Percentiles rank a stretch among this genome's conserved stretches.
Conservation (phyloP, 2,113 vertebrate genomes). For the Nycticebus coucang region DNA sequence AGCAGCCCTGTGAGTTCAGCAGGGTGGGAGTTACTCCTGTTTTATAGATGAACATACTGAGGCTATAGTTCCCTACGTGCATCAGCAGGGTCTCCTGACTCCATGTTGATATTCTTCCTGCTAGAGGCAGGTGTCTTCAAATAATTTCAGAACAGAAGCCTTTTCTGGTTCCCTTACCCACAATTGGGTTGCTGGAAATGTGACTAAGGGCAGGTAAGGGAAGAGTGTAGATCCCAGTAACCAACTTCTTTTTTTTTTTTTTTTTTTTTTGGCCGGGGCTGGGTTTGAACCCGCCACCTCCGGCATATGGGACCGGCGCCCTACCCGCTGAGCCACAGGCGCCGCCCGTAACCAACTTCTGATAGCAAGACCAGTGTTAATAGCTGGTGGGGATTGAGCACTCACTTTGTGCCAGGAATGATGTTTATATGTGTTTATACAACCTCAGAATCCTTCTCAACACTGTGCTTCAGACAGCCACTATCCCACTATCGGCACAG, state of each 20-base stretch:
- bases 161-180: background rate
- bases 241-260: too few relatives aligned
- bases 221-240: background rate
- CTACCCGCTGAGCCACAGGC: too few relatives aligned
- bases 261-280: too few relatives aligned
- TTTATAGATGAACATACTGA: background rate
- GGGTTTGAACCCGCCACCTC: too few relatives aligned
- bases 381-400: background rate
- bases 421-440: background rate
- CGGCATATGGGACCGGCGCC: too few relatives aligned
- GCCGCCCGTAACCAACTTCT: background rate
- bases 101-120: background rate
- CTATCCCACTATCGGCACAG: background rate
- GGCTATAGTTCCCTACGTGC: background rate
- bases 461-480: background rate
- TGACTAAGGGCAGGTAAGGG: background rate
- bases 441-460: background rate
- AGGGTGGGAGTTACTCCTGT: background rate
- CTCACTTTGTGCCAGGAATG: background rate
- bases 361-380: background rate
- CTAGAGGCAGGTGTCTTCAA: background rate
- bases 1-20: background rate
- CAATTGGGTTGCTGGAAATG: background rate
- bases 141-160: background rate
- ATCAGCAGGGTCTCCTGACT: background rate